phyloP scores from a whole-genome alignment of 1,140 invertebrate species.

The Andrena cerasifolii region DNA sequence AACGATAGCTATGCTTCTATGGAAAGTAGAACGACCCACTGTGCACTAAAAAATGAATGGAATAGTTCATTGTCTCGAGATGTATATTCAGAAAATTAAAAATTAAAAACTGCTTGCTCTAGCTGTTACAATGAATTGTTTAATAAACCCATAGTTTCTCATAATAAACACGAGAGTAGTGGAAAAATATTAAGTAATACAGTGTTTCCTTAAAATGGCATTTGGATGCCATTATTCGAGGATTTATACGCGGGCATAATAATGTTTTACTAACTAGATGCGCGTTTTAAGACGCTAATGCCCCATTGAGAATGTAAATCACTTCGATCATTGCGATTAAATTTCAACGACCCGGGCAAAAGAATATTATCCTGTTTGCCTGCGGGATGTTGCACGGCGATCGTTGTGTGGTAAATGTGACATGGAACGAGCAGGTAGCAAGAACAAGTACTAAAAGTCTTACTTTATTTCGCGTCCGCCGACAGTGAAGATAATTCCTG shows the following conservation, averaged over 20 bases:
- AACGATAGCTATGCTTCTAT: neutral
- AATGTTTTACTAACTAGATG: neutral
- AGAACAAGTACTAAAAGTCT: slow-evolving; percentile 36
- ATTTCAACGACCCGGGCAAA: slow-evolving; percentile 24
- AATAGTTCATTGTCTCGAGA: too few species aligned
- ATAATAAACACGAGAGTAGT: neutral
- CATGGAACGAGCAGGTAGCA: slow-evolving; percentile 41
- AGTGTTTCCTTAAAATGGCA: neutral
- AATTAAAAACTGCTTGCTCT: too few species aligned
- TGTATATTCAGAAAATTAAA: too few species aligned
- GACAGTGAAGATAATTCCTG: slow-evolving; percentile 38
- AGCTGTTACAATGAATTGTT: too few species aligned
- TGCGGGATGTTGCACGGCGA: neutral
- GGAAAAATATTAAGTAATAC: neutral
- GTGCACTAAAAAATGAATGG: too few species aligned
- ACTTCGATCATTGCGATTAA: slow-evolving; percentile 23
- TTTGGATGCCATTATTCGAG: neutral
- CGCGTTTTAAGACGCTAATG: neutral
- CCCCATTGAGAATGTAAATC: slow-evolving; percentile 27
- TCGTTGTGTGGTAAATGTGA: slow-evolving; percentile 44
- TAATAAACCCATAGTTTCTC: neutral
- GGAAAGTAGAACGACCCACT: too few species aligned
- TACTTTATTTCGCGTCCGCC: slow-evolving; percentile 19
- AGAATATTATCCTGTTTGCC: slow-evolving; percentile 36
- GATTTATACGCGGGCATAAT: neutral